A percentile compares a stretch with the other conserved stretches of the same genome.
Conservation (phyloP, 1,140 invertebrate genomes). For the Trichoplusia ni region DNA sequence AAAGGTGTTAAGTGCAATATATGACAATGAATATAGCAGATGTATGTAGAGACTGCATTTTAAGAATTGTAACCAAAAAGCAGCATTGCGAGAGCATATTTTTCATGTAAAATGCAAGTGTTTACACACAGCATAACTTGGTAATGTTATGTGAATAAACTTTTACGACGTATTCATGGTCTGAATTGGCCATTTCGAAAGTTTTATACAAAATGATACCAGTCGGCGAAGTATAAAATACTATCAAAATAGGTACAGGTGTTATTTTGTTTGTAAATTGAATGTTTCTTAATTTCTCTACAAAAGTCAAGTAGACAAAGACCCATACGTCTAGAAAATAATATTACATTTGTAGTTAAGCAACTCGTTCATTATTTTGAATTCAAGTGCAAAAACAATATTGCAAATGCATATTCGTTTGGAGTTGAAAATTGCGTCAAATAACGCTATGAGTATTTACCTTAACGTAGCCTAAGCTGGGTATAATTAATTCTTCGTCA, state of each 20-base stretch:
- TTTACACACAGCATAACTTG: constrained; percentile 27
- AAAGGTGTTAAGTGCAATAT: constrained; percentile 41
- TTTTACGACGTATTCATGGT: constrained; percentile 60
- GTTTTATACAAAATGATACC: constrained; percentile 23
- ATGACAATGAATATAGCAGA: constrained; percentile 38
- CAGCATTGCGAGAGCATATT: not conserved
- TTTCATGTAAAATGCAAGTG: constrained; percentile 1
- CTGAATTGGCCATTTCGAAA: constrained; percentile 44
- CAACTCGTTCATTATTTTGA: too few species aligned
- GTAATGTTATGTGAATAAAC: constrained; percentile 50
- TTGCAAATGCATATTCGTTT: too few species aligned
- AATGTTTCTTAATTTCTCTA: too few species aligned
- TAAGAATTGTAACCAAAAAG: not conserved
- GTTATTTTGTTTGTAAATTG: too few species aligned
- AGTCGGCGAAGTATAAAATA: not conserved
- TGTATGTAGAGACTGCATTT: not conserved
- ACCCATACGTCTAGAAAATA: too few species aligned
- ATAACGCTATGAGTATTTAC: too few species aligned
- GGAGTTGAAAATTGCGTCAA: too few species aligned
- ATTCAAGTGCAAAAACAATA: too few species aligned
- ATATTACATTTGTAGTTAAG: too few species aligned
- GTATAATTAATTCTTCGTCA: too few species aligned
- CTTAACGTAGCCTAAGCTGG: too few species aligned
- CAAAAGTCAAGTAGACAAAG: not conserved
- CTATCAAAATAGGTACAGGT: not conserved